Base-by-base conservation (phyloP, 2,113 vertebrate species). In the Cebus imitator region DNA sequence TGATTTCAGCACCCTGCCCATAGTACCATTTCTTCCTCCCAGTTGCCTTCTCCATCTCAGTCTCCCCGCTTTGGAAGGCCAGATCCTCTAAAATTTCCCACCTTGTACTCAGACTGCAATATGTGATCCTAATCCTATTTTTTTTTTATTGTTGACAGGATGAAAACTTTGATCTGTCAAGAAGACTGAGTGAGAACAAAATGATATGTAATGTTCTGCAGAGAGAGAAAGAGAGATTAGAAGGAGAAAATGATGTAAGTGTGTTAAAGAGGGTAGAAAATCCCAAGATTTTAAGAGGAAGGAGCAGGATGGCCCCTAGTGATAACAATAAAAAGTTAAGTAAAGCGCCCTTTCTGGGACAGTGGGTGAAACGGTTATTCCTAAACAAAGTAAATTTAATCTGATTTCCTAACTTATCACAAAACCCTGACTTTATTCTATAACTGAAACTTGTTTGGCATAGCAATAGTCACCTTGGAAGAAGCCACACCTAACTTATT, bases 241-340 rank as follows among this genome's bases (percentile, higher is more conserved):
- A 98, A 61, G 48, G 40, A 50, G 87, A 98, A 93, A 98, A 98
- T 35, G 86, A 68, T 90, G 98, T 98, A 79, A 98, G 98, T 94
- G 18, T 72, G 25, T 92, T 57, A 25, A 91, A 68, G 82, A 84
- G 0, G 35, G 37, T 0, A 2, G 17, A 79, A 84, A 14, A 52
- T 32, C 2, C 0, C 5, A 30, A 13, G 25, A 0, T 61, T 79
- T 45, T 78, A 70, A 48, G 50, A 64, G 81, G 64, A 52, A 27
- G 45, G 78, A 72, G 21, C 52, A 58, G 11, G 2, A 70, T 82
- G 43, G 75, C n/a, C 75, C 55, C 3, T 8, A 35, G 7, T 37
- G 58, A 43, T 43, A 58, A 73, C 30, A 55, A 25, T 55, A 16
- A 73, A 68, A 85, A 72, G 37, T 58, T 75, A 37, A 93, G 55